Evolutionary conservation across 2,797 vertebrate genomes (phyloP), one percentile per base, ranked within the genome.

Genomic region (Hyperoplus immaculatus): DNA sequence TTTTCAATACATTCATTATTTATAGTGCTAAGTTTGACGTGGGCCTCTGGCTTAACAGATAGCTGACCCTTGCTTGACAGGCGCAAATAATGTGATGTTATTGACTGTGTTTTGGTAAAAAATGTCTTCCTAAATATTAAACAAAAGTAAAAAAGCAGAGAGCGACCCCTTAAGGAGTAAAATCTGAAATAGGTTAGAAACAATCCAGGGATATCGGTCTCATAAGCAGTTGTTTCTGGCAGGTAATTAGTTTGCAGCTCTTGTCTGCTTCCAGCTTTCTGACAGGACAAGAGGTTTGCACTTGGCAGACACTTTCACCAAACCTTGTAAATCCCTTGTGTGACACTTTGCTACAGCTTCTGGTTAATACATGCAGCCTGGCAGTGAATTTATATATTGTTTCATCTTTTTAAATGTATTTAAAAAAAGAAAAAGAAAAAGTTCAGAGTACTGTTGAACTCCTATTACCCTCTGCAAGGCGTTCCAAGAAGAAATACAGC

Each of bases 281-380:
- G 91, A 90, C 84, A 90, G 84, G 86, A 91, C 80, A 68, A 73
- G 80, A 92, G 81, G 84, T 87, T 91, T 88, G 77, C 80, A 83
- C 63, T 86, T 93, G 92, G 92, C 93, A 92, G 83, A 92, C 93
- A 93, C 89, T 85, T 86, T 81, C 81, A 71, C 69, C 81, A 81
- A 93, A 89, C 79, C 88, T 92, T 88, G 90, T 93, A 90, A 92
- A 91, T 87, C 75, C 77, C 76, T 87, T 72, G 78, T 89, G 88
- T 89, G 90, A 92, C 83, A 90, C 83, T 66, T 82, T 39, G 65
- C 75, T 78, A 42, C 42, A 77, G 77, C 74, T 87, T 90, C 85
- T 90, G 91, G 85, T 91, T 88, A 90, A 89, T 83, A 53, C 64
- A 51, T n/a, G 12, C 77, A 63, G 68, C 43, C 73, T 83, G 78